Percentiles rank a stretch among this genome's conserved stretches.
Conservation (phyloP, 1,140 invertebrate genomes). For the Aphis gossypii region DNA sequence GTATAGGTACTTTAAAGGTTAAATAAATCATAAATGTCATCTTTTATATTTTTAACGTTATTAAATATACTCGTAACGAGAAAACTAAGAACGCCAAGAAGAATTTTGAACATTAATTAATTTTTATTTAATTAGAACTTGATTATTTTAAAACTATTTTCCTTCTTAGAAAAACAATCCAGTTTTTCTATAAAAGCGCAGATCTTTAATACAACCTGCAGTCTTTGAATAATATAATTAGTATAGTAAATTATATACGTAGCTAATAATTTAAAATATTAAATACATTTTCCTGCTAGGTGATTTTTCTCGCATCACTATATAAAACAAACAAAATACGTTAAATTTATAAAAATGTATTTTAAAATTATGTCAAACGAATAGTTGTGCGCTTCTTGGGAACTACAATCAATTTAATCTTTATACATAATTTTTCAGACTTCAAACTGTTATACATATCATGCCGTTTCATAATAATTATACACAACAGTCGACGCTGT, state of each 20-base stretch:
- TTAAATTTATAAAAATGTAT: not conserved
- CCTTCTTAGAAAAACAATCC: not conserved
- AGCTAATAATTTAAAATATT: not conserved
- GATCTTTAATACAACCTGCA: not conserved
- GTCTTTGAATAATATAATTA: not conserved
- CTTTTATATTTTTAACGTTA: no score
- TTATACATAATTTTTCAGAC: not conserved
- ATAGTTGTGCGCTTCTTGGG: not conserved
- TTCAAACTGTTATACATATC: not conserved
- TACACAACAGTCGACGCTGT: not conserved
- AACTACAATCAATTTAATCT: not conserved
- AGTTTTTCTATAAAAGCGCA: not conserved
- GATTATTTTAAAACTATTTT: not conserved
- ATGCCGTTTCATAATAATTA: not conserved
- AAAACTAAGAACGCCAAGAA: no score
- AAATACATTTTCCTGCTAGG: not conserved
- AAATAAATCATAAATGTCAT: no score
- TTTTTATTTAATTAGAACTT: no score
- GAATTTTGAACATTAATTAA: no score
- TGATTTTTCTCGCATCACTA: not conserved
- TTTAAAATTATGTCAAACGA: not conserved
- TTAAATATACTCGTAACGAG: no score
- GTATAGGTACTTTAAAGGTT: no score
- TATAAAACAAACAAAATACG: no score
- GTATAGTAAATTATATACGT: not conserved